Percentiles rank a stretch among this genome's conserved stretches.
phyloP scores from a whole-genome alignment of 2,888 invertebrate genomes.

The Perizoma affinitatum region DNA sequence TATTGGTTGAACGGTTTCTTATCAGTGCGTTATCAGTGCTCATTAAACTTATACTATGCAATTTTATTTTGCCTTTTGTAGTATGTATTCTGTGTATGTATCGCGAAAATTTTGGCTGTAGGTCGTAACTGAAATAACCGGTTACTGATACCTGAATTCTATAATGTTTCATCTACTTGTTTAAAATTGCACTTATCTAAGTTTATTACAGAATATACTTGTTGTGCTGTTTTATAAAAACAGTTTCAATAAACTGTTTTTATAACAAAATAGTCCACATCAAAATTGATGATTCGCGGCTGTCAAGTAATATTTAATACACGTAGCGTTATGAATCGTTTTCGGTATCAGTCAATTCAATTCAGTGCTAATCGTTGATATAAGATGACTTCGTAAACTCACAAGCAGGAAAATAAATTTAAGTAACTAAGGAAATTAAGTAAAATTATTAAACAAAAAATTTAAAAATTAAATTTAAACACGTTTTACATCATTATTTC shows the following conservation, averaged over 20 bases:
- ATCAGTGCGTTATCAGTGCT: slow-evolving; percentile 62
- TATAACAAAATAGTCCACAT: slow-evolving; percentile 2
- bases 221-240: neutral
- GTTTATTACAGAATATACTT: too few relatives aligned
- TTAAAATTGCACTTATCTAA: too few relatives aligned
- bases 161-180: too few relatives aligned
- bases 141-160: slow-evolving; percentile 23
- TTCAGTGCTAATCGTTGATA: neutral
- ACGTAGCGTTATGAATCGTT: neutral
- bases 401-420: too few relatives aligned
- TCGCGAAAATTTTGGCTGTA: slow-evolving; percentile 38
- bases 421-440: too few relatives aligned
- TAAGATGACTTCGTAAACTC: too few relatives aligned
- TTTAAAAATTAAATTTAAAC: too few relatives aligned
- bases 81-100: slow-evolving; percentile 22
- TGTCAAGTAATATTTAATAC: slow-evolving; percentile 23
- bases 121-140: slow-evolving; percentile 30
- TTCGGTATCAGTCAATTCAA: slow-evolving; percentile 2
- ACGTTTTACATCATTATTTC: too few relatives aligned
- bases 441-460: too few relatives aligned
- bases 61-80: slow-evolving; percentile 45
- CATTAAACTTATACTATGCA: slow-evolving; percentile 40
- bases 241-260: neutral
- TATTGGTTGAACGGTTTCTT: slow-evolving; percentile 53
- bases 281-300: slow-evolving; percentile 5